A percentile compares a stretch with the other conserved stretches of the same genome.
phyloP scores from a whole-genome alignment of 2,888 invertebrate genomes.

The Polietes domitor region DNA sequence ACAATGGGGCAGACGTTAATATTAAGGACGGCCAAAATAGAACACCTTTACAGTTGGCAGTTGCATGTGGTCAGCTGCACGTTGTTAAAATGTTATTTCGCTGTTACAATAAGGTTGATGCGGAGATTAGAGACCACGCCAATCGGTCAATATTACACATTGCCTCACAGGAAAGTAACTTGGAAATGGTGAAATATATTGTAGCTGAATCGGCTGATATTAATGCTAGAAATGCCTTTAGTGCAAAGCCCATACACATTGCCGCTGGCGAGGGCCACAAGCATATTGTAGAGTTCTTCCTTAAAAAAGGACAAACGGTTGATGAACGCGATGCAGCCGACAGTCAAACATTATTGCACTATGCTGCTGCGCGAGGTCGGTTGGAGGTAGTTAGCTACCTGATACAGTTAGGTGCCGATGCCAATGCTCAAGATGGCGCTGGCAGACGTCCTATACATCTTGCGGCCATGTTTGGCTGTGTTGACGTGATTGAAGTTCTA shows the following conservation, averaged over 20 bases:
- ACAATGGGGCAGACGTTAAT: slow-evolving; percentile 59
- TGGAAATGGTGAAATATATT: too few relatives aligned
- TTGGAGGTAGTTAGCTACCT: neutral
- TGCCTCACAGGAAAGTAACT: slow-evolving; percentile 21
- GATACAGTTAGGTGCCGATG: neutral
- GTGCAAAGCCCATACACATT: slow-evolving; percentile 37
- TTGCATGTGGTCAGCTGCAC: slow-evolving; percentile 38
- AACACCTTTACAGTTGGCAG: slow-evolving; percentile 43
- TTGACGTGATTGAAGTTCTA: slow-evolving; percentile 31
- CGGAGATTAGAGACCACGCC: slow-evolving; percentile 11
- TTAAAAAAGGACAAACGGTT: slow-evolving; percentile 42
- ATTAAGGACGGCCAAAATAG: slow-evolving; percentile 13
- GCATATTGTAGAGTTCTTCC: slow-evolving; percentile 31
- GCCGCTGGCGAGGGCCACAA: slow-evolving; percentile 32
- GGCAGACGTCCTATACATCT: slow-evolving; percentile 38
- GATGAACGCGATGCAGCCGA: slow-evolving; percentile 8
- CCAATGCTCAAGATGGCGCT: slow-evolving; percentile 29
- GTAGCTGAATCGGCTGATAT: slow-evolving; percentile 19
- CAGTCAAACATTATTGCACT: slow-evolving; percentile 51
- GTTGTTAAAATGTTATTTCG: slow-evolving; percentile 33
- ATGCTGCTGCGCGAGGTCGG: slow-evolving; percentile 67
- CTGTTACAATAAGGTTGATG: slow-evolving; percentile 3
- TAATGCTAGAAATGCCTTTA: slow-evolving; percentile 2
- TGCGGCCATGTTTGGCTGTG: slow-evolving; percentile 10
- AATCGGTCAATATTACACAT: slow-evolving; percentile 28